These are phyloP conservation scores for Pristionchus arcanus DNA, from an alignment of 2,888 invertebrate species.

Conservation along the genomic window DNA sequence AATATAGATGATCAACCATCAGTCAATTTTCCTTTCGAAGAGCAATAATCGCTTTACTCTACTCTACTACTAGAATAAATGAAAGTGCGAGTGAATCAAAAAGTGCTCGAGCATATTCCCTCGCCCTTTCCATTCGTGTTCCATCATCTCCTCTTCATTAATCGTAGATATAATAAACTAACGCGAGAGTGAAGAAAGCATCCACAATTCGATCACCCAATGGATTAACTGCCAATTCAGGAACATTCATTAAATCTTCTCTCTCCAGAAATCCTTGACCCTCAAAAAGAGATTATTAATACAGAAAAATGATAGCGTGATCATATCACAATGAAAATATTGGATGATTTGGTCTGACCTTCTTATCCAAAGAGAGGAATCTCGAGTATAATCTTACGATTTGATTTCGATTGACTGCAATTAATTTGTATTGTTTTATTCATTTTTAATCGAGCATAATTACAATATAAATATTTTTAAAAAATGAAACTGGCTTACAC, in stretches of 20 bases:
- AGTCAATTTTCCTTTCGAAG: background rate
- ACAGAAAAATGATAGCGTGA: background rate
- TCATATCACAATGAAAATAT: no score
- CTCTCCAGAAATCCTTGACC: conserved; percentile 90
- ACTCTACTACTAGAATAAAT: background rate
- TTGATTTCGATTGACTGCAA: conserved; percentile 96
- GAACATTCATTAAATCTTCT: conserved; percentile 97
- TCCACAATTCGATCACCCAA: conserved; percentile 89
- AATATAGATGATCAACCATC: background rate
- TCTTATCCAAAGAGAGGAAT: conserved; percentile 96
- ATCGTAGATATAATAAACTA: background rate
- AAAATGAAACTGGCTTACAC: conserved; percentile 86
- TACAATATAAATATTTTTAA: background rate
- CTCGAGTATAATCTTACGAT: conserved; percentile 97
- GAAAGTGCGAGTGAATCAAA: background rate
- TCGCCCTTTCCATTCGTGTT: background rate
- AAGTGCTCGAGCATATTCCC: background rate
- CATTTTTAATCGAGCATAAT: background rate
- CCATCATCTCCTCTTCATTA: background rate
- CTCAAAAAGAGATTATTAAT: background rate
- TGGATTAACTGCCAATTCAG: conserved; percentile 98
- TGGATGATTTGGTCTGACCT: conserved; percentile 59
- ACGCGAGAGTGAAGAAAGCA: conserved; percentile 69
- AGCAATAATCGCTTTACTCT: conserved; percentile 2
- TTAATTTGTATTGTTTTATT: background rate